Percentiles rank a stretch among this genome's conserved stretches.
Conservation (phyloP, 2,797 vertebrate genomes). For the Mus spretus region DNA sequence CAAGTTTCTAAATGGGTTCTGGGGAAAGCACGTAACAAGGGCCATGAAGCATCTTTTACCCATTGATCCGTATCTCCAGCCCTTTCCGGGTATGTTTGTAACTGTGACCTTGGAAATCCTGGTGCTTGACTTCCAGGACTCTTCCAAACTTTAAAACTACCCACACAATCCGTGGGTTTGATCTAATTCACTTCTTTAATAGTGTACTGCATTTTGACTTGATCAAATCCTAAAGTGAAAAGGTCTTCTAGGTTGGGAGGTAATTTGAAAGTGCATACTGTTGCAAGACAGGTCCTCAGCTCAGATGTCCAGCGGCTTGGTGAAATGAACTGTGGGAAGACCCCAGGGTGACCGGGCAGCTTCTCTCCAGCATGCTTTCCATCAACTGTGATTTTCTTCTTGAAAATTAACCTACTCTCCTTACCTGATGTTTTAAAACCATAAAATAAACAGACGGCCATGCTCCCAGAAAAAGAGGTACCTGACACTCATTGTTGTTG, state of each 20-base stretch:
- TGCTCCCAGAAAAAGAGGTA: constrained; percentile 62
- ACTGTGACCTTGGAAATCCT: constrained; percentile 54
- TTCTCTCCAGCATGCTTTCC: constrained; percentile 65
- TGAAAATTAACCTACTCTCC: constrained; percentile 66
- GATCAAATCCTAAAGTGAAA: constrained; percentile 8
- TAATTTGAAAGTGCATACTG: not conserved
- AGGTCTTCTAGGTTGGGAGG: constrained; percentile 40
- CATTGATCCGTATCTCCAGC: not conserved
- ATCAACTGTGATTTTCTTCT: constrained; percentile 70
- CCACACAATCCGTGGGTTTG: not conserved
- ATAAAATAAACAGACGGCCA: constrained; percentile 67
- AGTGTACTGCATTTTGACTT: not conserved
- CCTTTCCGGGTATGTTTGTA: not conserved
- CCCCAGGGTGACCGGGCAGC: constrained; percentile 25
- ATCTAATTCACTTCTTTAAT: constrained; percentile 34
- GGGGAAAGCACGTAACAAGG: not conserved
- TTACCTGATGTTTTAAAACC: constrained; percentile 69
- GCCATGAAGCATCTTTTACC: not conserved
- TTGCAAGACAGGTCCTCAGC: not conserved
- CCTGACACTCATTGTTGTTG: constrained; percentile 27
- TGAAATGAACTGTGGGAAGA: constrained; percentile 5
- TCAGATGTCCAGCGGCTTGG: not conserved
- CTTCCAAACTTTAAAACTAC: constrained; percentile 12
- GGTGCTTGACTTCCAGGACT: constrained; percentile 13
- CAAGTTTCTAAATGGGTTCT: not conserved